These are phyloP conservation scores for Phenganax stokvisi DNA, from an alignment of 92 coral and sea anemone species.

Conservation along the genomic window DNA sequence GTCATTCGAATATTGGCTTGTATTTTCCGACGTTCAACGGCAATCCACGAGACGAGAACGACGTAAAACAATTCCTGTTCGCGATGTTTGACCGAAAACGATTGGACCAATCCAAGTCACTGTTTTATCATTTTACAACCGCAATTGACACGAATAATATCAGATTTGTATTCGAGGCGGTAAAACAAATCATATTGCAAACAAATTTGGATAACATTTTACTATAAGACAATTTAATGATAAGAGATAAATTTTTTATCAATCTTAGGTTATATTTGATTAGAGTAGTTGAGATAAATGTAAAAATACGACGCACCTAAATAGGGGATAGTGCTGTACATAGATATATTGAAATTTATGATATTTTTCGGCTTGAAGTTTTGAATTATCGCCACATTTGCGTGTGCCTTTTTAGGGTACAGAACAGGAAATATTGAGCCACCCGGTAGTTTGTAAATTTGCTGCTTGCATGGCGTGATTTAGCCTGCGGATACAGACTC, in stretches of 20 bases:
- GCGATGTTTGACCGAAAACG: conserved; percentile 98
- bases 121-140: conserved; percentile 96
- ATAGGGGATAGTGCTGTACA: too few species aligned
- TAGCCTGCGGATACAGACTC: too few species aligned
- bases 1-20: conserved; percentile 71
- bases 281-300: neutral
- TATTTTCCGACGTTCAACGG: conserved; percentile 97
- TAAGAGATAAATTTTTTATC: neutral
- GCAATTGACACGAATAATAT: conserved; percentile 98
- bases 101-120: conserved; percentile 89
- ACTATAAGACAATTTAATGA: conserved; percentile 42
- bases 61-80: conserved; percentile 95
- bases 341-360: too few species aligned
- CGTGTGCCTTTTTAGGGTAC: neutral
- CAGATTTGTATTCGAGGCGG: conserved; percentile 97
- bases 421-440: too few species aligned
- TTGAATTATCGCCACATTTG: neutral
- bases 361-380: too few species aligned
- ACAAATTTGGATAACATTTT: conserved; percentile 88
- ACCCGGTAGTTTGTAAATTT: too few species aligned
- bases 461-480: too few species aligned
- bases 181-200: conserved; percentile 91
- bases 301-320: too few species aligned
- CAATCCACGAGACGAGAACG: conserved; percentile 74
- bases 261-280: neutral